Evolutionary conservation across 1,140 invertebrate genomes (phyloP), one percentile per base, ranked within the genome.

Genomic region (Drosophila erecta): DNA sequence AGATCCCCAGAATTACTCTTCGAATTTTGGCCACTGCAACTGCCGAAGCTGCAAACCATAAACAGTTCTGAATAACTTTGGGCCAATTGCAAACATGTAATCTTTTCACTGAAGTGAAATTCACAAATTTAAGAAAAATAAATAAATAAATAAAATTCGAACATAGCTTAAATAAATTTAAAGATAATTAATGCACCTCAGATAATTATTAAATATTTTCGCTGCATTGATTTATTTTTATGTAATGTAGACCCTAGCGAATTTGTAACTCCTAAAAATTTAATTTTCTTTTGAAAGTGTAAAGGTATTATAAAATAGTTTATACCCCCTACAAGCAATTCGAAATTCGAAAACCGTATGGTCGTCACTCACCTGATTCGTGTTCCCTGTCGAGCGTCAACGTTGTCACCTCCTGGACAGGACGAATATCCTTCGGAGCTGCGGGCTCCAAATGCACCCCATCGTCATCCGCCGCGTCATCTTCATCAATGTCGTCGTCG

Each of bases 321-420:
- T 30, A 8, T 7, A 30, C 27, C 0, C 27, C 6, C 6, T 5
- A 30, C 30, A 30, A 30, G 8, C 8, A 30, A 30, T 30, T 2
- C 3, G 30, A 10, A 27, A 30, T 30, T 30, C 27, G 24, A 67
- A 51, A 24, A 20, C 46, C 65, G 17, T 8, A 3, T 8, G 33
- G 35, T 10, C 37, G 24, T 17, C 49, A 89, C 84, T 87, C 69
- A 89, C 84, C 84, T 89, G 84, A 74, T 84, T 89, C 84, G 44
- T 84, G 73, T 83, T 80, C 80, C 70, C 76, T 84, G 73, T 78
- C 64, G 58, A 54, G 73, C 73, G 72, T 17, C 71, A 89, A 69
- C 67, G 67, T 74, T 73, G 76, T 67, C 76, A 89, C 67, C 81
- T 84, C 56, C 79, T 84, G 51, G 50, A 53, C 44, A 40, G 65